Conservation (phyloP, 2,797 vertebrate species). For the Sebastes umbrosus region DNA sequence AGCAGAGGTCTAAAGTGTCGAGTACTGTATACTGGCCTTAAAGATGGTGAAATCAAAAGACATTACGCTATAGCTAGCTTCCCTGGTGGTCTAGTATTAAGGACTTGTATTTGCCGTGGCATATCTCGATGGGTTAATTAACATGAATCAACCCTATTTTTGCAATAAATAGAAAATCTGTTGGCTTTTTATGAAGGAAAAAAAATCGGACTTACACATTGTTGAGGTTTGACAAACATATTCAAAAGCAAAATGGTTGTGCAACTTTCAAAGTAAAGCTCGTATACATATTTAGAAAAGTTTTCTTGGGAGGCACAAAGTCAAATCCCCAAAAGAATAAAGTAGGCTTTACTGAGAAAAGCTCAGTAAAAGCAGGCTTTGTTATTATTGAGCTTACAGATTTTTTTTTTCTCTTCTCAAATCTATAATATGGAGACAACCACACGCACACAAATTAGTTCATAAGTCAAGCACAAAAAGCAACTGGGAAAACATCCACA, state of each 20-base stretch:
- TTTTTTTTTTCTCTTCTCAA: background rate
- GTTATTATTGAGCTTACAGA: conserved; percentile 41
- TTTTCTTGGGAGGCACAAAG: conserved; percentile 74
- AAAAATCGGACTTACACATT: conserved; percentile 46
- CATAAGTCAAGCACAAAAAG: conserved; percentile 65
- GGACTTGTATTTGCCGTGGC: conserved; percentile 15
- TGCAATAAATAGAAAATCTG: conserved; percentile 79
- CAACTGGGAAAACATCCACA: conserved; percentile 55
- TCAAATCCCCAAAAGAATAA: conserved; percentile 51
- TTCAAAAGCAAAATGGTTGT: conserved; percentile 66
- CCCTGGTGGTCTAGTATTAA: conserved; percentile 23
- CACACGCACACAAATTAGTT: conserved; percentile 42
- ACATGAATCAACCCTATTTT: conserved; percentile 43
- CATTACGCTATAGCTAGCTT: conserved; percentile 5
- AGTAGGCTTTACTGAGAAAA: conserved; percentile 42
- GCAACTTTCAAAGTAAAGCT: conserved; percentile 79
- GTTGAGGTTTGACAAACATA: conserved; percentile 56
- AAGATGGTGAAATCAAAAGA: conserved; percentile 15
- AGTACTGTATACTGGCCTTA: conserved; percentile 41
- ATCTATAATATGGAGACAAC: conserved; percentile 64
- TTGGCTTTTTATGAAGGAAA: conserved; percentile 63
- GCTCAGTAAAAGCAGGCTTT: conserved; percentile 59
- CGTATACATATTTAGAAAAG: conserved; percentile 67
- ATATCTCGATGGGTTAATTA: conserved; percentile 11
- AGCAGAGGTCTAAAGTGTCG: conserved; percentile 2